Percentiles rank a stretch among this genome's conserved stretches.
Evolutionary conservation across 2,888 invertebrate genomes (phyloP).

Genomic region (Xylota sylvarum): DNA sequence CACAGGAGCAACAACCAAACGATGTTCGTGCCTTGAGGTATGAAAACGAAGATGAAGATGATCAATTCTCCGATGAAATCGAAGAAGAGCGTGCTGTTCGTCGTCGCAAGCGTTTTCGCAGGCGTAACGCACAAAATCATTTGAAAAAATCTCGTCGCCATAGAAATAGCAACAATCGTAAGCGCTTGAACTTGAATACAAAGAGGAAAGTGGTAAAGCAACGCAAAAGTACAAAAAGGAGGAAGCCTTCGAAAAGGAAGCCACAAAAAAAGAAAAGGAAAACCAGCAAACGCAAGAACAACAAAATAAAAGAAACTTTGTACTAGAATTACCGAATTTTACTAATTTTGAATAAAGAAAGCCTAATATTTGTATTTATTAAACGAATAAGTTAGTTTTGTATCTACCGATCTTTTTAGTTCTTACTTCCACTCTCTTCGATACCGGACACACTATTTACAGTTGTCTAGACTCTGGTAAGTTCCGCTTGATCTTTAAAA

Average conservation of each 20-base stretch:
- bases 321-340: background rate
- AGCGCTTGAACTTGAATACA: constrained; percentile 10
- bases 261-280: constrained; percentile 12
- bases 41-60: constrained; percentile 17
- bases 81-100: constrained; percentile 78
- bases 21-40: background rate
- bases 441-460: too few relatives aligned
- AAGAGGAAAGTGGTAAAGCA: constrained; percentile 12
- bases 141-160: constrained; percentile 57
- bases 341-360: background rate
- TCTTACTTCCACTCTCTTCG: too few relatives aligned
- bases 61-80: constrained; percentile 47
- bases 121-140: constrained; percentile 72
- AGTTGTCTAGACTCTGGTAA: too few relatives aligned
- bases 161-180: constrained; percentile 67
- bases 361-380: background rate
- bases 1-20: background rate
- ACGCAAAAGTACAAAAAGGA: background rate
- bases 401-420: background rate
- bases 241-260: constrained; percentile 6
- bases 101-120: constrained; percentile 77
- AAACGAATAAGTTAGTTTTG: background rate
- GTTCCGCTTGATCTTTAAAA: too few relatives aligned
- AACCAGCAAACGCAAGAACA: constrained; percentile 14
- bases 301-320: background rate